Percentiles rank a stretch among this genome's conserved stretches.
These are phyloP conservation scores for Fratercula arctica DNA, from an alignment of 2,797 vertebrate species.

Conservation along the genomic window DNA sequence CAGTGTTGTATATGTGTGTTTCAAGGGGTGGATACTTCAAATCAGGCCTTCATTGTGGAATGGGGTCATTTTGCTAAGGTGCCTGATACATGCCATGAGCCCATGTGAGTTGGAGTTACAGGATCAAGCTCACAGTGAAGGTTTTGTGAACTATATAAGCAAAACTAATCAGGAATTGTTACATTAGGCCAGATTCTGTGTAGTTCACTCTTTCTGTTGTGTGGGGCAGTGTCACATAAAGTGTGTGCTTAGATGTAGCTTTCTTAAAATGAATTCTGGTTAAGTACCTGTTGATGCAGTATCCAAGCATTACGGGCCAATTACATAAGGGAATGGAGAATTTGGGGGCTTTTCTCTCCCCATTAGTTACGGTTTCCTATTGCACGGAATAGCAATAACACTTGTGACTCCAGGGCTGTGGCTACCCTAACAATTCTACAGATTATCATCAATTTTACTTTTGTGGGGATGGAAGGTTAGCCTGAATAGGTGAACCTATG, in stretches of 20 bases:
- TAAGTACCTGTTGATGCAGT: background rate
- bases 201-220: background rate
- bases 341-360: background rate
- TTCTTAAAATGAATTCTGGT: background rate
- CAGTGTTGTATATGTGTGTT: accelerated
- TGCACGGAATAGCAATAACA: background rate
- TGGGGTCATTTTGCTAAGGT: background rate
- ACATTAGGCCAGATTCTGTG: too few relatives aligned
- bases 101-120: accelerated
- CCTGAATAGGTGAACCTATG: background rate
- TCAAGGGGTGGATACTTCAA: background rate
- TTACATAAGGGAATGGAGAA: background rate
- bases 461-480: background rate
- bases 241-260: background rate
- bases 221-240: accelerated
- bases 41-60: background rate
- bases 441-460: background rate
- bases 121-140: background rate
- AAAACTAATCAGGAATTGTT: background rate
- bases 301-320: background rate
- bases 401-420: background rate
- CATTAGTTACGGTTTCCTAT: background rate
- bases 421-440: background rate
- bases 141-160: background rate
- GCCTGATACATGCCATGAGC: background rate